These are phyloP conservation scores for Prionailurus bengalensis DNA, from an alignment of 2,113 vertebrate genomes.

Conservation along the genomic window DNA sequence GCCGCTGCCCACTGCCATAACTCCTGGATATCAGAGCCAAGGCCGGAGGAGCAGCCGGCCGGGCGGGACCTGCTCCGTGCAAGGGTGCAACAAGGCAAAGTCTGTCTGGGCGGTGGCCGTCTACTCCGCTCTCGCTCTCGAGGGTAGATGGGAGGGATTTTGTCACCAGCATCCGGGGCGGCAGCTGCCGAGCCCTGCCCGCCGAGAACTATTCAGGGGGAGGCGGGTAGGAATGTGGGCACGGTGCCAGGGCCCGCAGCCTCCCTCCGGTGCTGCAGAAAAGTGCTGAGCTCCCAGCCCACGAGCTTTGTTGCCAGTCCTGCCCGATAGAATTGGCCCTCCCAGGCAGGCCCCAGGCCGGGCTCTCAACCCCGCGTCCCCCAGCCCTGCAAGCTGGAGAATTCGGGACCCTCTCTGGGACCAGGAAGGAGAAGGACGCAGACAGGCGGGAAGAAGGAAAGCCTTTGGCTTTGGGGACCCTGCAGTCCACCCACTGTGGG, in stretches of 20 bases:
- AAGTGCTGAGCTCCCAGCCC: conserved; percentile 35
- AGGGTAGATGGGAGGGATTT: neutral
- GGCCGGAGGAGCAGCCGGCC: neutral
- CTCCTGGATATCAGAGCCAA: neutral
- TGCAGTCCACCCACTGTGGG: neutral
- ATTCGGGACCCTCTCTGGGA: neutral
- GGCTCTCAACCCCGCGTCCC: neutral
- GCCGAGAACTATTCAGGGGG: conserved; percentile 27
- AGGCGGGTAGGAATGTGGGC: conserved; percentile 70
- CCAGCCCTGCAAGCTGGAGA: neutral
- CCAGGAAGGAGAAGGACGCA: neutral
- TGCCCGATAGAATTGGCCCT: neutral
- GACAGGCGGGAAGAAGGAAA: neutral
- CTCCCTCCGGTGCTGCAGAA: neutral
- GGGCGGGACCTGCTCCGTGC: neutral
- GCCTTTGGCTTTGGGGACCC: neutral
- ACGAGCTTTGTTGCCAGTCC: neutral
- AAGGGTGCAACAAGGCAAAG: neutral
- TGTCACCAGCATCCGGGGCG: neutral
- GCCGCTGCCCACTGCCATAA: fast-evolving
- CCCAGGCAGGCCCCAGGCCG: neutral
- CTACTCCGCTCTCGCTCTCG: neutral
- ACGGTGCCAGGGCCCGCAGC: neutral
- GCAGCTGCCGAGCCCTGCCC: conserved; percentile 60
- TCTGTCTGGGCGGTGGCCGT: neutral